Evolutionary conservation across 2,113 vertebrate species (phyloP), one percentile per base, ranked within the genome.

Genomic region (Brienomyrus longianalis): DNA sequence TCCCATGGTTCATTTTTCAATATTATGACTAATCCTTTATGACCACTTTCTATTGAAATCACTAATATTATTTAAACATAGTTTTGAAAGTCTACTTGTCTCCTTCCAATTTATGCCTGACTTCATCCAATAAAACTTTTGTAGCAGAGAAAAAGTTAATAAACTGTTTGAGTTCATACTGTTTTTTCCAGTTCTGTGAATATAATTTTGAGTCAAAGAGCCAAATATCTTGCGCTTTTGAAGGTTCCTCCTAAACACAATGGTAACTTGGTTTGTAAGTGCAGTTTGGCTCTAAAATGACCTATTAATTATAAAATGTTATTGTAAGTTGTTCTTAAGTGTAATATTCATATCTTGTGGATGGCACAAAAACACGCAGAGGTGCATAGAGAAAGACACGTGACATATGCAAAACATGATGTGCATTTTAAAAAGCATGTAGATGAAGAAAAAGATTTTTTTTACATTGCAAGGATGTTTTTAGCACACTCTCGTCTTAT

Each of bases 401-500:
- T 62, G 21, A 62, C 56, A 62, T 56, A 56, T 56, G 19, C 5
- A 59, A 59, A 59, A 59, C 56, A 59, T 54, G 52, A 54, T 23
- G 56, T 59, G 56, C 52, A 21, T 17, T 19, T 21, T 5, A 56
- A 56, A 21, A 56, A 56, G 52, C 11, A 56, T 56, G 52, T 5
- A 21, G 19, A 56, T 56, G 52, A 17, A 54, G 52, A 54, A 54
- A 19, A 7, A 59, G 6, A 8, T 59, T 59, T 59, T 15, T 54
- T 19, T 54, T 54, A 59, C 56, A 59, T n/a, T 59, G 21, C 6
- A 59, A 23, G 56, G 6, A 56, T 31, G 5, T 59, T 52, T 3
- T 52, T 52, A 52, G 15, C 21, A 23, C 56, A 59, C 85, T 74
- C 43, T 2, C n/a, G 83, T 90, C 17, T 13, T 89, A 87, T 96